A percentile compares a stretch with the other conserved stretches of the same genome.
phyloP scores from a whole-genome alignment of 2,113 vertebrate genomes.

The Apistogramma diplotaenia region DNA sequence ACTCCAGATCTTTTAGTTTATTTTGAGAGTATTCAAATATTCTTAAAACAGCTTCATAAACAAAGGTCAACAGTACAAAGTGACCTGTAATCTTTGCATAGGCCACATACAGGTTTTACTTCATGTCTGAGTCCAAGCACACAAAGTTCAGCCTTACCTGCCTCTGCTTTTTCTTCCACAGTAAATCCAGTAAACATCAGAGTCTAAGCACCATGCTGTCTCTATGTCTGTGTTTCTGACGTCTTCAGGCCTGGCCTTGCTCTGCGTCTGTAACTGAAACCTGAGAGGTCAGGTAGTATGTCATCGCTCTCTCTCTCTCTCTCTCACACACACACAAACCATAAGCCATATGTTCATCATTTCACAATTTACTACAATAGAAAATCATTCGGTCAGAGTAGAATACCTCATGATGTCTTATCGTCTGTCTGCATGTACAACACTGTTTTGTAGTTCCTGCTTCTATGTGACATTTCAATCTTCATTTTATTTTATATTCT shows the following conservation, averaged over 20 bases:
- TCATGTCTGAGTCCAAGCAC: not conserved
- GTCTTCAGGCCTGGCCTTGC: slow-evolving; percentile 19
- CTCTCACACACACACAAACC: not conserved
- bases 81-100: not conserved
- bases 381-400: not conserved
- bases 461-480: too few species aligned
- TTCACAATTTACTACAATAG: not conserved
- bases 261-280: slow-evolving; percentile 41
- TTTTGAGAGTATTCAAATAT: not conserved
- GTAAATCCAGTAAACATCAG: not conserved
- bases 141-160: slow-evolving; percentile 25
- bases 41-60: not conserved
- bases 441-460: too few species aligned
- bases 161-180: slow-evolving; percentile 1
- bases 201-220: not conserved
- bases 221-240: not conserved
- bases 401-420: not conserved
- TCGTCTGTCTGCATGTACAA: not conserved
- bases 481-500: too few species aligned
- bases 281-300: slow-evolving; percentile 57
- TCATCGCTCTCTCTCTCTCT: slow-evolving; percentile 13
- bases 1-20: not conserved
- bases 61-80: not conserved
- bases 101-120: not conserved
- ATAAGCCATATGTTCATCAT: slow-evolving; percentile 4